Evolutionary conservation across 2,888 invertebrate species (phyloP), one percentile per base, ranked within the genome.

Genomic region (Rhagonycha lutea): DNA sequence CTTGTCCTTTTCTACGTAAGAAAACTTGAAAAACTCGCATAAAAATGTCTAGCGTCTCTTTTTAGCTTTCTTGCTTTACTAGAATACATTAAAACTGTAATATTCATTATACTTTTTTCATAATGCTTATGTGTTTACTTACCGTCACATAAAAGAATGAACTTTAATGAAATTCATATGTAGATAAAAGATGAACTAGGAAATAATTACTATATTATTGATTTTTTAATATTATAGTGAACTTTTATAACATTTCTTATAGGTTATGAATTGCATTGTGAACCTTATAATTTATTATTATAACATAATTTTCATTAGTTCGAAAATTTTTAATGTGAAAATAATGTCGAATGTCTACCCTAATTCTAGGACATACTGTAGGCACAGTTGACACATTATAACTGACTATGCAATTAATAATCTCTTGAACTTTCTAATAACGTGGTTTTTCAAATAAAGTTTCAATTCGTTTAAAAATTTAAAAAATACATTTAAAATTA

Each of bases 1-100:
- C 4, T 70, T 61, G 47, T 82, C 82, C 74, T 72, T 62, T 72
- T 81, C 78, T 69, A 47, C 72, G 71, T 75, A 73, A 76, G 76
- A 78, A 76, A 72, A 24, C 76, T 73, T n/a, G 23, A 26, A 65
- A 65, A 65, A 65, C 26, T 65, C 63, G 2, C 23, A 26, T 68
- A 73, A 69, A 14, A 70, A 61, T 32, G 28, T 23, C 8, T 47
- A 69, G 26, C 26, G 65, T 75, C 79, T 77, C 72, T 70, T 61
- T 77, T 72, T 70, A 72, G 26, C 67, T 75, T 70, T 23, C 63
- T 68, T 68, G 18, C 28, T 32, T 68, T 68, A 12, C 26, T 68
- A 14, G 28, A n/a, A 32, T 26, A 65, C 63, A 65, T 65, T 65
- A 65, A 24, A 65, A 26, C 63, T 65, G 26, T 12, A 65, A 65